These are phyloP conservation scores for Sisor rabdophorus DNA, from an alignment of 2,113 vertebrate genomes.

Conservation along the genomic window DNA sequence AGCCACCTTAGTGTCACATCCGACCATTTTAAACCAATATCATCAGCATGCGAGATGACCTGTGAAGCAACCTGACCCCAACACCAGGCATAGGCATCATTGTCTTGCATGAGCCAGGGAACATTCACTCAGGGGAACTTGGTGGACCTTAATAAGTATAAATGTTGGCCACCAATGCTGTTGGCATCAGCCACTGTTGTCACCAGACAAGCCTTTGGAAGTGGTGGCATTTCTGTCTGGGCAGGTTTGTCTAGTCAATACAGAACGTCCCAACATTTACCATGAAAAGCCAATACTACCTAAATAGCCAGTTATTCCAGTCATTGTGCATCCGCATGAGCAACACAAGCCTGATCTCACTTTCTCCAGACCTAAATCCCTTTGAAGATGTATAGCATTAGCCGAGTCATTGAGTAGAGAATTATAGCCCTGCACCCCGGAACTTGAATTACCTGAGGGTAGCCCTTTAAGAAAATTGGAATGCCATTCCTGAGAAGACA, in stretches of 20 bases:
- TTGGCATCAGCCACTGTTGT: conserved; percentile 24
- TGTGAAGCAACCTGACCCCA: conserved; percentile 22
- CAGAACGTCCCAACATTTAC: conserved; percentile 32
- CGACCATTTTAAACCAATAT: not conserved
- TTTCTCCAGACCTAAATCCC: conserved; percentile 20
- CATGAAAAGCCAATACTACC: conserved; percentile 22
- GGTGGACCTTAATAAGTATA: not conserved
- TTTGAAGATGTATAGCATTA: not conserved
- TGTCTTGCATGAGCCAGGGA: not conserved
- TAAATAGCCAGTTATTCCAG: conserved; percentile 29
- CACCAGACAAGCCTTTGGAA: conserved; percentile 27
- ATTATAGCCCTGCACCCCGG: conserved; percentile 5
- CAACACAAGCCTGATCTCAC: not conserved
- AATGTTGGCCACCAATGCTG: not conserved
- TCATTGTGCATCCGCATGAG: conserved; percentile 10
- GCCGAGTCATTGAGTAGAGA: not conserved
- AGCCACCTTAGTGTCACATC: conserved; percentile 8
- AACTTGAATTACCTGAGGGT: conserved; percentile 29
- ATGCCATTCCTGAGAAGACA: conserved; percentile 33
- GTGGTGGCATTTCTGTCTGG: conserved; percentile 24
- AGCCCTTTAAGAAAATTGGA: conserved; percentile 23
- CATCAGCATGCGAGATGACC: conserved; percentile 14
- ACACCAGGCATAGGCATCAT: conserved; percentile 20
- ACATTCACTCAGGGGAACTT: not conserved
- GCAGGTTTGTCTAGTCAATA: conserved; percentile 24